These are phyloP conservation scores for Aselliscus stoliczkanus DNA, from an alignment of 2,797 vertebrate genomes.

Conservation along the genomic window DNA sequence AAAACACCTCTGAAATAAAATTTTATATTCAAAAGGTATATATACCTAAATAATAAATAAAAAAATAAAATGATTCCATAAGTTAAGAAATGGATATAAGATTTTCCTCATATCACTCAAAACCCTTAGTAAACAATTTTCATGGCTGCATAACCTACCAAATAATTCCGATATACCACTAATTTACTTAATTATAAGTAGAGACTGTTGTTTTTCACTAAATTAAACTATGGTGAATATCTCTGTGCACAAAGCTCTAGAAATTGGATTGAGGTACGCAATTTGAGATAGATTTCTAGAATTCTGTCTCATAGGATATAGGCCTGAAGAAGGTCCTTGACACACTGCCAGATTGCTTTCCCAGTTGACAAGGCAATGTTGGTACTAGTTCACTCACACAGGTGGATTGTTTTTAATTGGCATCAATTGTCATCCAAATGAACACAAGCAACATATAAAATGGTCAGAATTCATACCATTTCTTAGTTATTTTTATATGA, in stretches of 20 bases:
- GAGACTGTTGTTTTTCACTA: neutral
- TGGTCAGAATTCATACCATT: neutral
- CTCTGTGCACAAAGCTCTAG: neutral
- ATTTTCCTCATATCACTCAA: conserved; percentile 29
- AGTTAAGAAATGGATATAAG: neutral
- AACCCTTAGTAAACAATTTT: neutral
- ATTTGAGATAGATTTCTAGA: neutral
- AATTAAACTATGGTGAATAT: neutral
- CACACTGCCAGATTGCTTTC: neutral
- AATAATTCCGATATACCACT: neutral
- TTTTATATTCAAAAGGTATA: conserved; percentile 20
- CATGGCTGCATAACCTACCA: neutral
- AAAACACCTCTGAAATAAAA: neutral
- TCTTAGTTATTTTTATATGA: neutral
- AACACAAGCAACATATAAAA: neutral
- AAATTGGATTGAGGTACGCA: neutral
- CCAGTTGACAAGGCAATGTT: neutral
- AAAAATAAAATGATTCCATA: conserved; percentile 36
- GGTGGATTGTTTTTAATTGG: conserved; percentile 27
- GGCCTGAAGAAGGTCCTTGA: neutral
- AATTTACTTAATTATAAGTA: neutral
- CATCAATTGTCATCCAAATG: neutral
- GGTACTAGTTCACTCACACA: neutral
- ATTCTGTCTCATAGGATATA: neutral
- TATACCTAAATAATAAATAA: too few species aligned